Base-by-base conservation (phyloP, 2,797 vertebrate species). In the Cirrhinus mrigala region DNA sequence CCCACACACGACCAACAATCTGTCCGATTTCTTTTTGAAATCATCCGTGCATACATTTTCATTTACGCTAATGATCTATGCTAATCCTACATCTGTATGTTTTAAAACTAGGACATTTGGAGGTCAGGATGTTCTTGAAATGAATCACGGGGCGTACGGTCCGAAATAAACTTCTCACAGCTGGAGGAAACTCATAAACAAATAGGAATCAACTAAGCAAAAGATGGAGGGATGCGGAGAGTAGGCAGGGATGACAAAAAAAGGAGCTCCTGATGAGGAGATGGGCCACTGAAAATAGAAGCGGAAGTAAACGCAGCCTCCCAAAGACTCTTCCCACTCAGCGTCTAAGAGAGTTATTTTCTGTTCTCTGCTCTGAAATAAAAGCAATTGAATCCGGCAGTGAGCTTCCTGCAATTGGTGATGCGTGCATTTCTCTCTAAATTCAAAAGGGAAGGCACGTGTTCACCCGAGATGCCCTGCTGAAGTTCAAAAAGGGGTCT, bases 271-370 rank as follows among this genome's bases (percentile, higher is more conserved):
- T 84, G 69, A 85, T 87, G 22, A 81, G 73, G 71, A 78, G 79
- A 56, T n/a, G 40, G 77, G 82, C 50, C 27, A 81, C 86, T 81
- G 77, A 85, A 87, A 87, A 82, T 85, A 87, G 86, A 76, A 87
- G 48, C 82, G 86, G 86, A 87, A 87, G 86, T 85, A 70, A 87
- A 83, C 15, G 81, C 75, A 71, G 64, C 56, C 69, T 81, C 50
- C 60, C 20, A 24, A 68, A 85, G 82, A 69, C 22, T 37, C 78
- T 75, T 77, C 86, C 86, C 79, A 85, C 86, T 87, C 86, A 87
- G 44, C 22, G 62, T 68, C 82, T 81, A 37, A 27, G 9, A 76
- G 62, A 71, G 86, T 84, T 85, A 81, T 85, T 87, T 82, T 84
- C 78, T 84, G 50, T 69, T 16, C 22, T 75, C 40, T 24, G 56